These are phyloP conservation scores for Pardosa pseudoannulata DNA, from an alignment of 2,888 invertebrate genomes.

Conservation along the genomic window DNA sequence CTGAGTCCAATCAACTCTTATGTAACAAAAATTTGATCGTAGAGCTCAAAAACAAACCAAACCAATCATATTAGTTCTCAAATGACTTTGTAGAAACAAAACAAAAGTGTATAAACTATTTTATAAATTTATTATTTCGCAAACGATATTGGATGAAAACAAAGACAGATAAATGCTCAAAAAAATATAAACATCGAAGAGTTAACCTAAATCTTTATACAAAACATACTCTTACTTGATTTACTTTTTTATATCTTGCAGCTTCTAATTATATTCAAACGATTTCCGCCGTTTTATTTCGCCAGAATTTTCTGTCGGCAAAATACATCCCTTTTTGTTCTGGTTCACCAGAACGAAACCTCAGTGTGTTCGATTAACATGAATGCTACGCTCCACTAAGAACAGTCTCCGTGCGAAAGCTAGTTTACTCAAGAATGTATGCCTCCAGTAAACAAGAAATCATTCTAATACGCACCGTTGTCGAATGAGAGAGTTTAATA, in stretches of 20 bases:
- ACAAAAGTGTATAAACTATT: too few relatives aligned
- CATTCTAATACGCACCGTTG: too few relatives aligned
- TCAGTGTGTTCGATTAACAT: neutral
- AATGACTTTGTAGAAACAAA: too few relatives aligned
- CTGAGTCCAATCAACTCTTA: too few relatives aligned
- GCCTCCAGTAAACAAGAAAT: too few relatives aligned
- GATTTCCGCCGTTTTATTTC: neutral
- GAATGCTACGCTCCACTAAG: neutral
- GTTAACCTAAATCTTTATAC: neutral
- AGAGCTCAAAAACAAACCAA: too few relatives aligned
- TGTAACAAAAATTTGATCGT: too few relatives aligned
- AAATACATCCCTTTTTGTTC: neutral
- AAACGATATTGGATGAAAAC: neutral
- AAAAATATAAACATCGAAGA: too few relatives aligned
- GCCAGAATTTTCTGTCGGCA: neutral
- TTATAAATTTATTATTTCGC: neutral
- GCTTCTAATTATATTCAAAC: neutral
- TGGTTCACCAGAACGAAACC: neutral
- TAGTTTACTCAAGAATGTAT: too few relatives aligned
- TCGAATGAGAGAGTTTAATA: too few relatives aligned
- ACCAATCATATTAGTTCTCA: too few relatives aligned
- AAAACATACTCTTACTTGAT: neutral
- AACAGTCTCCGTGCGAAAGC: neutral
- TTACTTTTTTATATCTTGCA: neutral
- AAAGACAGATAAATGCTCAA: neutral